These are phyloP conservation scores for Chiloscyllium punctatum DNA, from an alignment of 2,797 vertebrate species.

Conservation along the genomic window DNA sequence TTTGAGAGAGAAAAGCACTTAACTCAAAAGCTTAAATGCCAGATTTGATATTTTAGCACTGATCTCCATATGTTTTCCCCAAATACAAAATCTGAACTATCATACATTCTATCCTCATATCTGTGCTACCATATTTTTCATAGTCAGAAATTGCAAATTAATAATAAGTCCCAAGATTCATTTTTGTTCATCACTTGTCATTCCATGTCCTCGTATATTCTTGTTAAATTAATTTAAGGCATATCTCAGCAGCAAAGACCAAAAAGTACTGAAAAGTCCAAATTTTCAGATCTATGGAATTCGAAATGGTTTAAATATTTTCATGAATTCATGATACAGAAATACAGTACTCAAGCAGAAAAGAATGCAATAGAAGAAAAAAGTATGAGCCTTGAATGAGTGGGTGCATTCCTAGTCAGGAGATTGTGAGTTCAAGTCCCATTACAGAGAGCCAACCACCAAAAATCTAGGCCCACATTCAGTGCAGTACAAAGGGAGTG, in stretches of 20 bases:
- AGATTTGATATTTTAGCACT: background rate
- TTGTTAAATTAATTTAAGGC: background rate
- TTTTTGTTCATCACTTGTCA: background rate
- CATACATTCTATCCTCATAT: background rate
- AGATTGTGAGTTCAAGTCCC: background rate
- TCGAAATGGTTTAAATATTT: background rate
- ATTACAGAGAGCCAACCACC: background rate
- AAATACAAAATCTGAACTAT: background rate
- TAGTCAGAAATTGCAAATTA: background rate
- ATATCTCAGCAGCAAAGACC: background rate
- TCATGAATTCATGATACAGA: background rate
- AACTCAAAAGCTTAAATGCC: background rate
- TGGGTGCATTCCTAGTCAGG: background rate
- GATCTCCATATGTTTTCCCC: background rate
- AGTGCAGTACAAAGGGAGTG: background rate
- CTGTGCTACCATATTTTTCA: background rate
- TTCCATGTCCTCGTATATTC: background rate
- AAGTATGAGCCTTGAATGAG: background rate
- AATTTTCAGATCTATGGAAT: background rate
- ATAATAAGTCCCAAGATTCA: background rate
- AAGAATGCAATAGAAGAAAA: too few relatives aligned
- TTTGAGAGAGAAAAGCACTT: background rate
- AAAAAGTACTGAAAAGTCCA: background rate
- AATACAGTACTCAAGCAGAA: background rate
- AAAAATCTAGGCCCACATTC: background rate